Conservation (phyloP, 1,140 invertebrate genomes). For the Steinernema khuongi region DNA sequence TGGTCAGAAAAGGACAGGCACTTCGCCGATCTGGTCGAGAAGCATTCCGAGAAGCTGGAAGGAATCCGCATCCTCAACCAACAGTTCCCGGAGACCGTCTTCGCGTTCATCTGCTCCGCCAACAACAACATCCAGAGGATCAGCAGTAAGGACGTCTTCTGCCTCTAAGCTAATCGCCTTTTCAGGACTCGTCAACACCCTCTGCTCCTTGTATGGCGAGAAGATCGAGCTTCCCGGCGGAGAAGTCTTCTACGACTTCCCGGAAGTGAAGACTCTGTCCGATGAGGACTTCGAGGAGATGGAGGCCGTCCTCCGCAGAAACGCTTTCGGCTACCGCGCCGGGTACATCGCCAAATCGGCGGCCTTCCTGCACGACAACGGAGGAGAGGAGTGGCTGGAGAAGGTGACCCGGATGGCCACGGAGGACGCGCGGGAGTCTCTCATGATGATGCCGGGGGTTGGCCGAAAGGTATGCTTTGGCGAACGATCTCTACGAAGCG, state of each 20-base stretch:
- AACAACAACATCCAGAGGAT: constrained; percentile 80
- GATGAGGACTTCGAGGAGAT: constrained; percentile 68
- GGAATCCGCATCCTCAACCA: constrained; percentile 83
- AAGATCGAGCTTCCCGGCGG: constrained; percentile 68
- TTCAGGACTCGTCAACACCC: constrained; percentile 79
- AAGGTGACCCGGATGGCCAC: background rate
- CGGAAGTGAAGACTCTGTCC: constrained; percentile 68
- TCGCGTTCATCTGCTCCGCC: constrained; percentile 92
- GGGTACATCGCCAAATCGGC: constrained; percentile 68
- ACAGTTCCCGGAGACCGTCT: constrained; percentile 83
- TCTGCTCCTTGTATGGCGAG: constrained; percentile 75
- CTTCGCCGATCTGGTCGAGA: constrained; percentile 69
- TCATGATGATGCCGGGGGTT: background rate
- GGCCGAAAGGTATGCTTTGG: background rate
- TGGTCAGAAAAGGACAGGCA: constrained; percentile 69
- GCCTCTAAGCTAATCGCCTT: constrained; percentile 10
- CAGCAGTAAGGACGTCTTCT: constrained; percentile 29
- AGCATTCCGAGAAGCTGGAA: constrained; percentile 62
- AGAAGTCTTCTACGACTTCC: constrained; percentile 74
- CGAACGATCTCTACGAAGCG: too few species aligned
- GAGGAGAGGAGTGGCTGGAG: background rate
- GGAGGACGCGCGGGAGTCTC: background rate
- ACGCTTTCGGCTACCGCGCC: constrained; percentile 81
- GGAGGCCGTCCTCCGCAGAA: constrained; percentile 63
- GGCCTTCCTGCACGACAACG: background rate